A percentile compares a stretch with the other conserved stretches of the same genome.
Evolutionary conservation across 1,140 invertebrate genomes (phyloP).

Genomic region (Acromyrmex charruanus): DNA sequence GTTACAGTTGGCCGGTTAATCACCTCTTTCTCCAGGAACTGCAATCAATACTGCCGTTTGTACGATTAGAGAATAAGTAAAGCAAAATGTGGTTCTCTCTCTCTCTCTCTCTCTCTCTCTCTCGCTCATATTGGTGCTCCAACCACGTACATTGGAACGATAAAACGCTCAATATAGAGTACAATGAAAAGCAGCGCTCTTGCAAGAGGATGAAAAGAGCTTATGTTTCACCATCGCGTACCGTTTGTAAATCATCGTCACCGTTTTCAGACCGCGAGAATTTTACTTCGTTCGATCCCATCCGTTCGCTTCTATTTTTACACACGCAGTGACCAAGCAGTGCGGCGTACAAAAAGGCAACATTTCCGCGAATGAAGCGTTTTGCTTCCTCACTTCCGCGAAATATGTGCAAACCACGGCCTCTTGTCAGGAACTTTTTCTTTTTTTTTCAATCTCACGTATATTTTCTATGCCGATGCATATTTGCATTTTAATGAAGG

Average conservation of each 20-base stretch:
- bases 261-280: slow-evolving; percentile 37
- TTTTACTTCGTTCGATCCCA: slow-evolving; percentile 46
- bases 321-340: slow-evolving; percentile 6
- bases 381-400: slow-evolving; percentile 47
- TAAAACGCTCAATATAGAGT: slow-evolving; percentile 55
- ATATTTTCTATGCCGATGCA: slow-evolving; percentile 52
- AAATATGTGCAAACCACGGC: slow-evolving; percentile 7
- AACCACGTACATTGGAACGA: slow-evolving; percentile 43
- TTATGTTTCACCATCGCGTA: slow-evolving; percentile 49
- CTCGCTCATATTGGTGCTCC: slow-evolving; percentile 29
- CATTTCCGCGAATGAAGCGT: slow-evolving; percentile 32
- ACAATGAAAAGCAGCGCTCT: slow-evolving; percentile 58
- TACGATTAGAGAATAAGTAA: slow-evolving; percentile 62
- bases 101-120: not conserved
- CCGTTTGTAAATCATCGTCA: slow-evolving; percentile 54
- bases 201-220: slow-evolving; percentile 53
- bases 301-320: slow-evolving; percentile 52
- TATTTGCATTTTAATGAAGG: slow-evolving; percentile 66
- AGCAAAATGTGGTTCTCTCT: slow-evolving; percentile 20
- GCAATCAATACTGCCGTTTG: slow-evolving; percentile 60
- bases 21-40: slow-evolving; percentile 44
- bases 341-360: slow-evolving; percentile 40
- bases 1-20: slow-evolving; percentile 49
- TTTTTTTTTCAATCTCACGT: slow-evolving; percentile 40
- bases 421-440: slow-evolving; percentile 17